phyloP scores from a whole-genome alignment of 2,888 invertebrate genomes.

The Volucella zonaria region DNA sequence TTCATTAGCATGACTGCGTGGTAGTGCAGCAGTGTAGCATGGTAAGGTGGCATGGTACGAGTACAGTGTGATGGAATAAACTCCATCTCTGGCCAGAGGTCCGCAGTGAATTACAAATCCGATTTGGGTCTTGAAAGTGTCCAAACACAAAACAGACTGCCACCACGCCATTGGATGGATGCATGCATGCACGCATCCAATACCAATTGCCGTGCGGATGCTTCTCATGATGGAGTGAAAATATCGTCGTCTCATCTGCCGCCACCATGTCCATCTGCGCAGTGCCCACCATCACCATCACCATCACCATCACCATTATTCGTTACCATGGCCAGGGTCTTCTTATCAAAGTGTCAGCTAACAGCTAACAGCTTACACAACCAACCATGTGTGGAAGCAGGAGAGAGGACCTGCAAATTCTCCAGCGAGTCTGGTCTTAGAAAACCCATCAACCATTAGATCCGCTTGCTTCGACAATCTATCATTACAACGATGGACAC shows the following conservation, averaged over 20 bases:
- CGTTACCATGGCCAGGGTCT: constrained; percentile 31
- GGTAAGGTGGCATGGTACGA: no score
- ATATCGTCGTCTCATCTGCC: constrained; percentile 46
- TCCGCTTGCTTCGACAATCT: constrained; percentile 72
- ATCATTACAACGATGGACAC: constrained; percentile 70
- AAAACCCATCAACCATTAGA: constrained; percentile 68
- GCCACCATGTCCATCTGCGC: constrained; percentile 27
- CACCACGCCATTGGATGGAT: constrained; percentile 64
- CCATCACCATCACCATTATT: constrained; percentile 26
- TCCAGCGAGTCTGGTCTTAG: constrained; percentile 41
- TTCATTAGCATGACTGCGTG: constrained; percentile 62
- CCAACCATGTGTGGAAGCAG: constrained; percentile 3
- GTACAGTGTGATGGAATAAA: not conserved
- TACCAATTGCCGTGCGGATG: constrained; percentile 51
- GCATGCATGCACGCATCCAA: constrained; percentile 73
- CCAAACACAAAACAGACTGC: constrained; percentile 68
- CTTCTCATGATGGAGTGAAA: constrained; percentile 55
- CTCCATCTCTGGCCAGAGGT: not conserved
- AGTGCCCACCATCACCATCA: constrained; percentile 21
- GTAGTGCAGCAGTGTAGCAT: not conserved
- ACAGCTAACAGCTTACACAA: not conserved
- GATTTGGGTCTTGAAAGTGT: constrained; percentile 69
- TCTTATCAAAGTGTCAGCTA: constrained; percentile 67
- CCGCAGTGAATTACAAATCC: constrained; percentile 67
- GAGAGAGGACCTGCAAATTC: constrained; percentile 67